Base-by-base conservation (phyloP, 2,113 vertebrate genomes). In the Ascaphus truei region DNA sequence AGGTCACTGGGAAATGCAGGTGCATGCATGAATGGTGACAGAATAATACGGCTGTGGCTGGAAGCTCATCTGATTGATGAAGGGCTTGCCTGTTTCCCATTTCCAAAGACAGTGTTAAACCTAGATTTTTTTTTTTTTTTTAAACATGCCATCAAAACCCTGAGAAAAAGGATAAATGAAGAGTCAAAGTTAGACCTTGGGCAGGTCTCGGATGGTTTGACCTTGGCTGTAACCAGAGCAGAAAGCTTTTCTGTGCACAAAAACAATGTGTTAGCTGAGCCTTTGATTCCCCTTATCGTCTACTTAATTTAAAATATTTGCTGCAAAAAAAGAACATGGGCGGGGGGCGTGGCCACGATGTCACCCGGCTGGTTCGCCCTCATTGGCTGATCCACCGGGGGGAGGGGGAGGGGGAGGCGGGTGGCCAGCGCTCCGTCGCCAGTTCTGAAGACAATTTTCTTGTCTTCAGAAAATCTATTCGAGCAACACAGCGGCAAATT, bases 21-120 rank as follows among this genome's bases (percentile, higher is more conserved):
- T 37, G 25, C 48, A 64, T 66, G 63, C 63, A 55, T 66, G 63
- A 66, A 34, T 31, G 63, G 50, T 43, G 51, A 26, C 63, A 43
- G 22, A 53, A 65, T n/a, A 65, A 65, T 65, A 53, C 22, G 27
- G 48, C 33, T 65, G 30, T 18, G 48, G 48, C 48, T 41, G 31
- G 62, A 22, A 39, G 48, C 16, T 20, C 23, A n/a, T 41, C 50
- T 66, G 63, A 66, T 66, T 66, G 63, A 66, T 66, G 34, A 66
- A 41, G 16, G 25, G 33, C 18, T 66, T 41, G 15, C 62, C 52
- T 64, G 23, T 52, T 52, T 52, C 47, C 47, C 20, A 18, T 52
- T 39, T 36, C 47, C 29, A 29, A 27, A 36, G n/a, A n/a, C n/a
- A 51, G 22, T 41, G 39, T 61, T n/a, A 43, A 60, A 30, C 6